These are phyloP conservation scores for Neria commutata DNA, from an alignment of 2,888 invertebrate species.

Conservation along the genomic window DNA sequence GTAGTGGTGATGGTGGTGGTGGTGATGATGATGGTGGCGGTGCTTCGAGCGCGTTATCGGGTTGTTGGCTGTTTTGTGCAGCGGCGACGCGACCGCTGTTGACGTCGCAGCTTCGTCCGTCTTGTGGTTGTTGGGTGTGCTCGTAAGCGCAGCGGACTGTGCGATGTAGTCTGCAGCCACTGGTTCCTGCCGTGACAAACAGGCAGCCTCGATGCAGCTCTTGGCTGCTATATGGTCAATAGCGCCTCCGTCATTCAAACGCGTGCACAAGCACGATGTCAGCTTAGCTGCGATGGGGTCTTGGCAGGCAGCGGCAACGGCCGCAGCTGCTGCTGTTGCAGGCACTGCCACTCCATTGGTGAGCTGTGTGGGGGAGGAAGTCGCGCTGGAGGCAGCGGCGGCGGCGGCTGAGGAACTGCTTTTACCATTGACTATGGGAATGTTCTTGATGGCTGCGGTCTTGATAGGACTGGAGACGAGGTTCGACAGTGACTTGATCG, in stretches of 20 bases:
- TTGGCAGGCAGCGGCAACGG: constrained; percentile 36
- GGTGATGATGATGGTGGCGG: constrained; percentile 55
- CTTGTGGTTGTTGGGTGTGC: constrained; percentile 29
- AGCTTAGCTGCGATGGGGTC: constrained; percentile 63
- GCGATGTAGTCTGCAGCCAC: constrained; percentile 15
- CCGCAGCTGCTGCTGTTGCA: constrained; percentile 16
- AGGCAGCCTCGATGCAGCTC: constrained; percentile 29
- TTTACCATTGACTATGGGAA: constrained; percentile 39
- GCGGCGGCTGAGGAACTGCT: constrained; percentile 17
- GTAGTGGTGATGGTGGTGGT: constrained; percentile 58
- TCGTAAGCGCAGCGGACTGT: constrained; percentile 22
- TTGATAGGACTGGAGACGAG: constrained; percentile 67
- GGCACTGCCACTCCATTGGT: constrained; percentile 12
- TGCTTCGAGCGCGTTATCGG: constrained; percentile 56
- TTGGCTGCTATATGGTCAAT: constrained; percentile 23
- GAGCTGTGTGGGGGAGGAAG: constrained; percentile 15
- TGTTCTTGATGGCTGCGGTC: constrained; percentile 56
- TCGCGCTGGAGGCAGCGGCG: not conserved
- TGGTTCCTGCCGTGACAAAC: constrained; percentile 27
- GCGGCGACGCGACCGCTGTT: constrained; percentile 16
- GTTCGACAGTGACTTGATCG: constrained; percentile 70
- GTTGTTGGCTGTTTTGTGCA: constrained; percentile 60
- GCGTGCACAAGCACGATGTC: constrained; percentile 62
- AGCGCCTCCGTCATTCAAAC: constrained; percentile 45
- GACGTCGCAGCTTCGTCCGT: constrained; percentile 16